Conservation (phyloP, 2,797 vertebrate species). For the Parauchenoglanis ngamensis region DNA sequence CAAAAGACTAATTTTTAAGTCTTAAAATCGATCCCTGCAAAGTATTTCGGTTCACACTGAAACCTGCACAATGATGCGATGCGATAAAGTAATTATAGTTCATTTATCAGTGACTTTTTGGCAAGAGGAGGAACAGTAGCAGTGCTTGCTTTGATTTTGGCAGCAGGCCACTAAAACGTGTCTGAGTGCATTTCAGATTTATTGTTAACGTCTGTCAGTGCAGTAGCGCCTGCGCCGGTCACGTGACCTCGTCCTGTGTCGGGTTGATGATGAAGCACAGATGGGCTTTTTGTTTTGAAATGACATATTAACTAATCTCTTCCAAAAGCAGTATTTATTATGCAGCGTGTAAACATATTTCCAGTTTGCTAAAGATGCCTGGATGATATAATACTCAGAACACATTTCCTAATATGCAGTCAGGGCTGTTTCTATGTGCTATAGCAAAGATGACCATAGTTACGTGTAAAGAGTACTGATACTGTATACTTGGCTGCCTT, state of each 20-base stretch:
- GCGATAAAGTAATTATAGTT: not conserved
- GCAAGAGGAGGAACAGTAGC: not conserved
- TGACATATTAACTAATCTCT: not conserved
- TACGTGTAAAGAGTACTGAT: not conserved
- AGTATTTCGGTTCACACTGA: not conserved
- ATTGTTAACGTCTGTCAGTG: not conserved
- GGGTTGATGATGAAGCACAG: not conserved
- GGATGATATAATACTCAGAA: not conserved
- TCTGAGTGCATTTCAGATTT: not conserved
- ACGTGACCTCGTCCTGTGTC: not conserved
- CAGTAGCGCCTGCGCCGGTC: not conserved
- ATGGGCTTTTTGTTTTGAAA: not conserved
- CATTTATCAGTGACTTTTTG: not conserved
- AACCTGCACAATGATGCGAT: not conserved
- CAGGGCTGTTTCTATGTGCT: not conserved
- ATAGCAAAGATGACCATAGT: not conserved
- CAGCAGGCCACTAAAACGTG: not conserved
- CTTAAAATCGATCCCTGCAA: not conserved
- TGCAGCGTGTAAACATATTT: not conserved
- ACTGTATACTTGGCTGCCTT: not conserved
- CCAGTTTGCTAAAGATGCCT: not conserved
- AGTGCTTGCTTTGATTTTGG: not conserved
- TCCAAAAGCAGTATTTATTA: not conserved
- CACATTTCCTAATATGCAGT: not conserved
- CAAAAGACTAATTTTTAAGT: not conserved